Percentiles rank a stretch among this genome's conserved stretches.
Conservation (phyloP, 2,113 vertebrate genomes). For the Ibidorhyncha struthersii region DNA sequence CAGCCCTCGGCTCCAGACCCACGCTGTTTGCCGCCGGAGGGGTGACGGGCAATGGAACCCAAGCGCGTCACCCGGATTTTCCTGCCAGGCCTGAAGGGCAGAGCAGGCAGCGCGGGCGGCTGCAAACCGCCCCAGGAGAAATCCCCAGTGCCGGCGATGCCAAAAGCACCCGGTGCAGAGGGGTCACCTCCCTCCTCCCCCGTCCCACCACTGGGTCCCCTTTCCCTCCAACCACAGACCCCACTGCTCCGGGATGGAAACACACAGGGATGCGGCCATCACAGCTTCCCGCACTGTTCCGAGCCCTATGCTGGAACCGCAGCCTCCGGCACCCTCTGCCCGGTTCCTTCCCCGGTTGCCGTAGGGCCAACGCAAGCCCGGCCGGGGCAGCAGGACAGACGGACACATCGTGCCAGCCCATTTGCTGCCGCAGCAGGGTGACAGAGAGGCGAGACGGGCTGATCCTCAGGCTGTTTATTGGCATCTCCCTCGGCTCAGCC, state of each 20-base stretch:
- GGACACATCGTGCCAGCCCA: rapidly evolving
- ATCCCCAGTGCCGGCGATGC: background rate
- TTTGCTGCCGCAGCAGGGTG: background rate
- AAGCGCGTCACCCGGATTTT: rapidly evolving
- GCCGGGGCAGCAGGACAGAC: background rate
- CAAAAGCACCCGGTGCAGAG: rapidly evolving
- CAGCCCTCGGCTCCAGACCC: background rate
- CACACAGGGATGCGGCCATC: rapidly evolving
- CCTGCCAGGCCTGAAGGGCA: background rate
- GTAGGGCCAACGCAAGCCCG: background rate
- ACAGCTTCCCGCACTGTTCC: rapidly evolving
- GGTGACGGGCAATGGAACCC: background rate
- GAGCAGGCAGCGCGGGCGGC: background rate
- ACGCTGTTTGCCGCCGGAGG: rapidly evolving
- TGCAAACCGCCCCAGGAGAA: background rate
- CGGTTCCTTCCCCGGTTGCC: background rate
- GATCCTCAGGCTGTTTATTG: slow-evolving; percentile 51
- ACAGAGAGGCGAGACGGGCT: background rate
- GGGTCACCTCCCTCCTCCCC: background rate
- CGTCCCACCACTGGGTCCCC: rapidly evolving
- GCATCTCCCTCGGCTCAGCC: slow-evolving; percentile 8
- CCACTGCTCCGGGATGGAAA: background rate
- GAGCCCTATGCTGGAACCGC: background rate
- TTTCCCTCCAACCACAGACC: background rate
- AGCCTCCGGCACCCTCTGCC: background rate